Base-by-base conservation (phyloP, 2,888 invertebrate genomes). In the Napeogenes inachia region DNA sequence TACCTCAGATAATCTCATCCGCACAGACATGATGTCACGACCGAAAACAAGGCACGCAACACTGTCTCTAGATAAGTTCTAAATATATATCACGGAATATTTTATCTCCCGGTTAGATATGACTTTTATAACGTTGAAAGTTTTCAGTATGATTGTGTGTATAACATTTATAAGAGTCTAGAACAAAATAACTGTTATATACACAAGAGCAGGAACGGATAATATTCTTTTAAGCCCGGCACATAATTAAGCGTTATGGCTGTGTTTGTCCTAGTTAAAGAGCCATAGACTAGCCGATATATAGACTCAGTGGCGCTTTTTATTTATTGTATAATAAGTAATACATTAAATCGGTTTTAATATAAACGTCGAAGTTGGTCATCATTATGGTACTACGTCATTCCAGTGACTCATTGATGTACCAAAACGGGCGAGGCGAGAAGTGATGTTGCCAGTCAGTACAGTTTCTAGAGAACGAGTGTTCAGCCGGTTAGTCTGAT, bases 401-500 rank as follows among this genome's bases (percentile, higher is more conserved):
- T 45, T 32, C 8, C 56, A 59, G 50, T 68, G 69, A 69, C 38
- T 69, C 68, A 59, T 47, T 60, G 21, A 21, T 21, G 62, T 60
- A 62, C 53, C 60, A 64, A 58, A 63, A 47, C 59, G 56, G 61
- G 58, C 60, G 64, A 66, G 65, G 63, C 63, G 73, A 61, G 50
- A 61, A 46, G 61, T 66, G 69, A 71, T 69, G 73, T 75, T 71
- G 74, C 21, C 21, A 21, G 70, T 71, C 71, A 67, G 73, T 21
- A 21, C 70, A 75, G 76, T 75, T 75, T 77, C 73, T 78, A 82
- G 75, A 81, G 83, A 80, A 75, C 78, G 77, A 73, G 78, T 74
- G 77, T 77, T 78, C 67, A 67, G 73, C 69, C 79, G 77, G 80
- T 74, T 71, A 74, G 66, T 69, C 80, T 86, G 85, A 85, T 79